A percentile compares a stretch with the other conserved stretches of the same genome.
phyloP scores from a whole-genome alignment of 2,888 invertebrate species.

The Rhagophthalmus giganteus region DNA sequence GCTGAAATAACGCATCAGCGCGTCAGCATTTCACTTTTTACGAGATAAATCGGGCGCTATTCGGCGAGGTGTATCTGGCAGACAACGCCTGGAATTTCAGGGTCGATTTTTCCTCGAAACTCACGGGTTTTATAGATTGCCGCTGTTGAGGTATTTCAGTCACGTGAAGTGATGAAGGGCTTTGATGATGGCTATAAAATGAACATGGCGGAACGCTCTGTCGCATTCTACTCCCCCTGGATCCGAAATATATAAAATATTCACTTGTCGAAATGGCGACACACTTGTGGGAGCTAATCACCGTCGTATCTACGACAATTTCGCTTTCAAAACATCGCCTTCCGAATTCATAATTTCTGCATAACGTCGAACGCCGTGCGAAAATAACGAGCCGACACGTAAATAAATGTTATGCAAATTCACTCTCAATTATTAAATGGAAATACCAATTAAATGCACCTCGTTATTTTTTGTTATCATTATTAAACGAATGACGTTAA shows the following conservation, averaged over 20 bases:
- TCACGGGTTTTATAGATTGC: constrained; percentile 25
- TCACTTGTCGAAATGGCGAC: constrained; percentile 21
- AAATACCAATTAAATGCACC: too few relatives aligned
- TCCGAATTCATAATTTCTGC: too few relatives aligned
- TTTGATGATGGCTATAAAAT: constrained; percentile 30
- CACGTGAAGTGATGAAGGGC: constrained; percentile 37
- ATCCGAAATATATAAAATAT: constrained; percentile 28
- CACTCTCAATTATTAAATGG: too few relatives aligned
- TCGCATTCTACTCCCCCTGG: constrained; percentile 7
- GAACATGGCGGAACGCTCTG: constrained; percentile 16
- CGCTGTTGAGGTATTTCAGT: constrained; percentile 29
- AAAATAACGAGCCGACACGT: too few relatives aligned
- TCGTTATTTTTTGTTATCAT: too few relatives aligned
- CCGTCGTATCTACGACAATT: too few relatives aligned
- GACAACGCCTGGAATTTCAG: constrained; percentile 13
- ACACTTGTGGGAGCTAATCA: too few relatives aligned
- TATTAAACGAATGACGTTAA: too few relatives aligned
- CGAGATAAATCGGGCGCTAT: constrained; percentile 12
- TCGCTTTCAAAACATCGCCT: too few relatives aligned
- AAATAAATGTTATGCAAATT: too few relatives aligned
- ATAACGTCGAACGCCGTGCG: too few relatives aligned
- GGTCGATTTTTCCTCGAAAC: constrained; percentile 9
- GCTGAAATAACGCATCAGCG: constrained; percentile 29
- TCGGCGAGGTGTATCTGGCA: constrained; percentile 6
- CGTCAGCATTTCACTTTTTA: constrained; percentile 22